phyloP scores from a whole-genome alignment of 2,888 invertebrate species.

The Scrobipalpa costella region DNA sequence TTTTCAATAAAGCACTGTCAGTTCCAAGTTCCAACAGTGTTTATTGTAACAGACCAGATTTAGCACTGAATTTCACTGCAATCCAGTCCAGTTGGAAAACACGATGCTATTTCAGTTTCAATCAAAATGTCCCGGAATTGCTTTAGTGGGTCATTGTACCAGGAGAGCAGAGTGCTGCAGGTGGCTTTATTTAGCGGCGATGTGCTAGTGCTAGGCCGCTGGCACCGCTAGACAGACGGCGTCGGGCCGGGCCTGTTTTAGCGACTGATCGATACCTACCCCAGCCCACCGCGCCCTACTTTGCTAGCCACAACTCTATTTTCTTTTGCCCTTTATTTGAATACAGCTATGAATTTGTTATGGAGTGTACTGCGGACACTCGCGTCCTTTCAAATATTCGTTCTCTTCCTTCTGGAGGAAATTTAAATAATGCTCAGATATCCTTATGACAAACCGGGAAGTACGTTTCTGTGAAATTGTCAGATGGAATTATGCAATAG shows the following conservation, averaged over 20 bases:
- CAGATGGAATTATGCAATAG: conserved; percentile 24
- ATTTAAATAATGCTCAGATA: conserved; percentile 24
- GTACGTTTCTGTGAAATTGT: conserved; percentile 19
- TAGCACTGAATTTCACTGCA: conserved; percentile 29
- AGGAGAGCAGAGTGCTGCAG: conserved; percentile 55
- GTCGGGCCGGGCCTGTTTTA: conserved; percentile 66
- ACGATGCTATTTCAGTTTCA: conserved; percentile 57
- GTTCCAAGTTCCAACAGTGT: neutral
- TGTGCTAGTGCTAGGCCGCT: conserved; percentile 55
- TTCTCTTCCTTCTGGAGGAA: conserved; percentile 11
- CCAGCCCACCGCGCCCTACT: conserved; percentile 70
- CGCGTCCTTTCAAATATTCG: conserved; percentile 30
- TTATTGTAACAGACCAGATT: conserved; percentile 7
- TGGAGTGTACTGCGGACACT: conserved; percentile 32
- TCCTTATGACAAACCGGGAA: conserved; percentile 21
- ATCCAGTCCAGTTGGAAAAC: conserved; percentile 56
- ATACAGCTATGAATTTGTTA: conserved; percentile 50
- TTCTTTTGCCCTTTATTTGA: conserved; percentile 59
- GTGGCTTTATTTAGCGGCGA: conserved; percentile 52
- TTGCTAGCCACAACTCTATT: conserved; percentile 64
- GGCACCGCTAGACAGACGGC: conserved; percentile 67
- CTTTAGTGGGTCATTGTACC: conserved; percentile 71
- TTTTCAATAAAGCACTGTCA: neutral
- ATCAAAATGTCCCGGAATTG: conserved; percentile 60
- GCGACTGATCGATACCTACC: conserved; percentile 71